Evolutionary conservation across 2,113 vertebrate genomes (phyloP).

Genomic region (Stictonetta naevosa): DNA sequence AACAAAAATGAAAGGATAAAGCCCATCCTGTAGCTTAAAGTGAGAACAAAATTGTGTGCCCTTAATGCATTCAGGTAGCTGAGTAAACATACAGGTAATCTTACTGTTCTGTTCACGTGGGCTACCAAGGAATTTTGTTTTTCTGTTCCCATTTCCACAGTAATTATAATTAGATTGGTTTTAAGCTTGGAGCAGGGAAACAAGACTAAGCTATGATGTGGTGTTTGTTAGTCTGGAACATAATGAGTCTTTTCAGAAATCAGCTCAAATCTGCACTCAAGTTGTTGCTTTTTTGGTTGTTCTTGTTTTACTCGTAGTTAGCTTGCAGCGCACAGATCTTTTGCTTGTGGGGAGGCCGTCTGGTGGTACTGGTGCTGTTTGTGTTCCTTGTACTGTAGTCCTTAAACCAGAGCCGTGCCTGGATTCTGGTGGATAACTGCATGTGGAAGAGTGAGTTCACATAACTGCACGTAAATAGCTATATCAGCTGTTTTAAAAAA

Average conservation of each 20-base stretch:
- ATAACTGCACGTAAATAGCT: neutral
- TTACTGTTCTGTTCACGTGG: constrained; percentile 57
- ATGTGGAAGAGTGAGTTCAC: neutral
- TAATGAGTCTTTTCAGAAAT: neutral
- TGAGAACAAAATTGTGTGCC: neutral
- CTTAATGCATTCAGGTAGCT: constrained; percentile 32
- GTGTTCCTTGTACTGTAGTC: neutral
- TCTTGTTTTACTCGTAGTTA: neutral
- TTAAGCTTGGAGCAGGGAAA: constrained; percentile 70
- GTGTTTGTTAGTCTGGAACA: constrained; percentile 20
- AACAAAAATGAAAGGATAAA: neutral
- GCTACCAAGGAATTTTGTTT: constrained; percentile 78
- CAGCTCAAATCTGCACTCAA: neutral
- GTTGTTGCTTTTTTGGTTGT: neutral
- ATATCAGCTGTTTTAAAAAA: neutral
- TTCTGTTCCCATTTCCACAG: constrained; percentile 89
- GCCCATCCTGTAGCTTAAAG: constrained; percentile 18
- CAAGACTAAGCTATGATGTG: constrained; percentile 49
- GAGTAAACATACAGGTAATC: constrained; percentile 57
- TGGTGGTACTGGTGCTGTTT: neutral
- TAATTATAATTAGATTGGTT: constrained; percentile 79
- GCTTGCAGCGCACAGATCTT: fast-evolving
- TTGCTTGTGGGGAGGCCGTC: neutral
- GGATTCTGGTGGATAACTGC: neutral
- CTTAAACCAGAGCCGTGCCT: neutral